These are phyloP conservation scores for Crypturellus undulatus DNA, from an alignment of 2,113 vertebrate genomes.

Conservation along the genomic window DNA sequence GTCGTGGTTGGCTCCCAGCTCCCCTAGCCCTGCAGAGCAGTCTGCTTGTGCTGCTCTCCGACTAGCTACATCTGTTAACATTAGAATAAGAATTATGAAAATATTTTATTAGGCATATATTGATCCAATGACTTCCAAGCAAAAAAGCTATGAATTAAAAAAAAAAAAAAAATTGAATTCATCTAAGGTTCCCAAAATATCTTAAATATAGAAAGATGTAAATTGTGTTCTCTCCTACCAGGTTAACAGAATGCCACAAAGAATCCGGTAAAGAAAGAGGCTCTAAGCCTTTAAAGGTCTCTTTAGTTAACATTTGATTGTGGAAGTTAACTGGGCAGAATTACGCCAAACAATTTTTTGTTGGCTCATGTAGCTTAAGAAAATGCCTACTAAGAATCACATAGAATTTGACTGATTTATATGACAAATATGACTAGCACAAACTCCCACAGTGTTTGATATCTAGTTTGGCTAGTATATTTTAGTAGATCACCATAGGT, in stretches of 20 bases:
- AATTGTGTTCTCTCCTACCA: not conserved
- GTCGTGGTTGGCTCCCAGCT: not conserved
- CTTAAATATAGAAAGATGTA: not conserved
- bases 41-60: not conserved
- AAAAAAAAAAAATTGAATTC: not conserved
- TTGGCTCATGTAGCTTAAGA: not conserved
- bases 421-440: not conserved
- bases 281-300: not conserved
- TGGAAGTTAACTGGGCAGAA: not conserved
- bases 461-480: not conserved
- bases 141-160: not conserved
- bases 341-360: not conserved
- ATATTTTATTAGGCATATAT: not conserved
- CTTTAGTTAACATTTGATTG: not conserved
- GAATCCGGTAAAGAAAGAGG: not conserved
- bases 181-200: not conserved
- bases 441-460: not conserved
- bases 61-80: not conserved
- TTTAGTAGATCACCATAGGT: not conserved
- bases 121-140: not conserved
- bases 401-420: not conserved
- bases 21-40: not conserved
- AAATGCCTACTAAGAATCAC: not conserved
- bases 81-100: not conserved
- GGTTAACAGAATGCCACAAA: not conserved